Evolutionary conservation across 2,888 invertebrate genomes (phyloP).

Genomic region (Tiphia femorata): DNA sequence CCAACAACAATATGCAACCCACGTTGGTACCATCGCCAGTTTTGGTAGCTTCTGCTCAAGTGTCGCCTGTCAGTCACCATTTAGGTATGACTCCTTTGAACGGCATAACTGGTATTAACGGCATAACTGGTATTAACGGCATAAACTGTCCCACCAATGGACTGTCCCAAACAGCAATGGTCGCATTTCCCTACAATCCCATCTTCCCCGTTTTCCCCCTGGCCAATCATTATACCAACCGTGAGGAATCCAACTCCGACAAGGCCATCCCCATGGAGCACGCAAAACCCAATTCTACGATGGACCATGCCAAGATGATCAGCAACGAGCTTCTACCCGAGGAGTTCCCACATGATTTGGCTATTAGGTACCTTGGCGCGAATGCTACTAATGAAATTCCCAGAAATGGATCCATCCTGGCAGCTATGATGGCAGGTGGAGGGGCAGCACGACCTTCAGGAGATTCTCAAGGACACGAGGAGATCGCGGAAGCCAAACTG

Average conservation of each 20-base stretch:
- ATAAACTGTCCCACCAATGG: background rate
- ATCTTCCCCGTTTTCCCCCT: slow-evolving; percentile 38
- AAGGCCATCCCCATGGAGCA: no score
- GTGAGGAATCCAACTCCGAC: no score
- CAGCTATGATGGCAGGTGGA: no score
- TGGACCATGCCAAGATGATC: slow-evolving; percentile 33
- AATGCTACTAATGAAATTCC: background rate
- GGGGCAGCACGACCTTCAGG: background rate
- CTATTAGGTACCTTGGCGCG: slow-evolving; percentile 1
- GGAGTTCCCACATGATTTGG: slow-evolving; percentile 29
- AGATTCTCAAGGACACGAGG: background rate
- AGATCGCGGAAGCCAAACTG: slow-evolving; percentile 1
- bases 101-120: background rate
- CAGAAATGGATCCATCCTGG: no score
- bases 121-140: background rate
- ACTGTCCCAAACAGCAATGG: no score
- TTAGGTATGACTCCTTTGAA: background rate
- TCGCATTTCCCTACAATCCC: slow-evolving; percentile 42
- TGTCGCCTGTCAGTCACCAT: background rate
- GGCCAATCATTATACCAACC: slow-evolving; percentile 26
- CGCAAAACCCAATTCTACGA: no score
- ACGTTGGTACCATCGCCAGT: background rate
- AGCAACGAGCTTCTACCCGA: slow-evolving; percentile 18
- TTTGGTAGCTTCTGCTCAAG: background rate
- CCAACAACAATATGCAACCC: background rate